phyloP scores from a whole-genome alignment of 1,140 invertebrate genomes.

The Drosophila chauvacae region DNA sequence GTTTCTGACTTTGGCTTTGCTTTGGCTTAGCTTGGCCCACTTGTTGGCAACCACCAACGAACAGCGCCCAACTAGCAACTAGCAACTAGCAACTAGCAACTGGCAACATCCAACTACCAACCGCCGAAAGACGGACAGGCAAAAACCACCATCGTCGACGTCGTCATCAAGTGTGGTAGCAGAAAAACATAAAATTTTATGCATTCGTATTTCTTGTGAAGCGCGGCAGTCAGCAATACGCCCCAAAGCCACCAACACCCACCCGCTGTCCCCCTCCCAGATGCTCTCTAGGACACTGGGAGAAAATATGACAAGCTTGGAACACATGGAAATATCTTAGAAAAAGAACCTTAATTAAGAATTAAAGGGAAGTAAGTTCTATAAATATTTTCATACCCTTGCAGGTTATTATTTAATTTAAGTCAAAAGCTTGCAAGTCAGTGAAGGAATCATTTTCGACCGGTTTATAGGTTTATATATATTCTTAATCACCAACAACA shows the following conservation, averaged over 20 bases:
- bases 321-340: too few relatives aligned
- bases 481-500: too few relatives aligned
- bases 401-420: too few relatives aligned
- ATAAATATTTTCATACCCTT: background rate
- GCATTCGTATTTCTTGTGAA: slow-evolving; percentile 81
- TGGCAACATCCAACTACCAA: background rate
- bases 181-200: slow-evolving; percentile 83
- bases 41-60: slow-evolving; percentile 68
- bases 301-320: background rate
- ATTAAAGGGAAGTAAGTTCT: background rate
- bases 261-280: slow-evolving; percentile 1
- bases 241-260: slow-evolving; percentile 26
- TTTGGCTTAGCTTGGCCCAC: slow-evolving; percentile 74
- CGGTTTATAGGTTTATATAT: too few relatives aligned
- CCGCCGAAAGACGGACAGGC: slow-evolving; percentile 3
- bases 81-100: slow-evolving; percentile 3
- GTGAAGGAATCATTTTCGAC: too few relatives aligned
- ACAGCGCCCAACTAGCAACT: slow-evolving; percentile 4
- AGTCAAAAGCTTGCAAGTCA: too few relatives aligned
- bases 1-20: slow-evolving; percentile 36
- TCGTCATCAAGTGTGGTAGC: slow-evolving; percentile 69
- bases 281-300: background rate
- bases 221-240: slow-evolving; percentile 60
- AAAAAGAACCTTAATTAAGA: background rate
- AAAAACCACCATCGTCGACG: slow-evolving; percentile 48